These are phyloP conservation scores for Spongilla lacustris DNA, from an alignment of 37 sponge, comb jelly and placozoan genomes.

Conservation along the genomic window DNA sequence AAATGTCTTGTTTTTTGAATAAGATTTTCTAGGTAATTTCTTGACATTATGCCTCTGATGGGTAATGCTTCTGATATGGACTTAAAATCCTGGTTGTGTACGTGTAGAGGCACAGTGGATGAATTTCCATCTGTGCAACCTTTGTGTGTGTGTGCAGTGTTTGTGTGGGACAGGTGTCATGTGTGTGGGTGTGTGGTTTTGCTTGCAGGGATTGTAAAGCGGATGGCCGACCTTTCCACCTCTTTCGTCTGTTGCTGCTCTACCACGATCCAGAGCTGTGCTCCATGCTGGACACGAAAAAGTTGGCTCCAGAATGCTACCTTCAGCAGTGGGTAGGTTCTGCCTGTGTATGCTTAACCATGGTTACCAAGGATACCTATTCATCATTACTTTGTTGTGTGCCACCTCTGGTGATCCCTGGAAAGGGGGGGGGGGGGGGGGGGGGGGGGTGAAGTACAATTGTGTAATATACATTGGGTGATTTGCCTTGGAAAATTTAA, in stretches of 20 bases:
- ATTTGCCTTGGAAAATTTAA: too few relatives aligned
- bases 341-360: background rate
- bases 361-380: too few relatives aligned
- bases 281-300: slow-evolving; percentile 91
- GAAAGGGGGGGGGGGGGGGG: too few relatives aligned
- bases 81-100: too few relatives aligned
- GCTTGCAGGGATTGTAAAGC: slow-evolving; percentile 80
- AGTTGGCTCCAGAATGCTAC: slow-evolving; percentile 80
- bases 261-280: slow-evolving; percentile 97
- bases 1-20: too few relatives aligned
- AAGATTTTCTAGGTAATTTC: too few relatives aligned
- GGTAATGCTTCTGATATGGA: too few relatives aligned
- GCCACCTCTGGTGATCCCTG: too few relatives aligned
- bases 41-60: too few relatives aligned
- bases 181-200: background rate
- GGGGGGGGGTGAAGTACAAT: too few relatives aligned
- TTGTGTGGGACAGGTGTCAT: background rate
- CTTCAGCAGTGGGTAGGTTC: slow-evolving; percentile 78
- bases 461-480: too few relatives aligned
- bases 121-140: background rate
- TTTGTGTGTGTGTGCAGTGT: background rate
- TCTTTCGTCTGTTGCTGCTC: slow-evolving; percentile 91
- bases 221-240: slow-evolving; percentile 85
- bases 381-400: too few relatives aligned
- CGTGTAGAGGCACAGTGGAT: background rate